Evolutionary conservation across 2,113 vertebrate species (phyloP).

Genomic region (Polyodon spathula): DNA sequence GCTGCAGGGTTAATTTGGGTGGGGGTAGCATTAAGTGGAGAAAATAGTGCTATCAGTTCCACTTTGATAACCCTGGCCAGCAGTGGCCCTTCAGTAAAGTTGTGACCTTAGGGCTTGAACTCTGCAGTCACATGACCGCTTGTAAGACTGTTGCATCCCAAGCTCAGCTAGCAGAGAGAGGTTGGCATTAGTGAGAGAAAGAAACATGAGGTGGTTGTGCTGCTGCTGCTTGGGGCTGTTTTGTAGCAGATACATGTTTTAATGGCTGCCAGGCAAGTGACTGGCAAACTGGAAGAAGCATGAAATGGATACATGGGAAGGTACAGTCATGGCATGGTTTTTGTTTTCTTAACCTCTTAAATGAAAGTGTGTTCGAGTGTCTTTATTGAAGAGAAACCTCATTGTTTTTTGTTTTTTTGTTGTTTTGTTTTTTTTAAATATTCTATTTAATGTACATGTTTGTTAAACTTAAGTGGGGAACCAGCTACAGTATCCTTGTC

Average conservation of each 20-base stretch:
- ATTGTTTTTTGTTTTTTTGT: no score
- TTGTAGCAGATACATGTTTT: slow-evolving; percentile 54
- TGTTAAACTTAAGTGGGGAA: no score
- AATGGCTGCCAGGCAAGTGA: slow-evolving; percentile 64
- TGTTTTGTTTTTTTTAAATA: no score
- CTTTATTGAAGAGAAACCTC: neutral
- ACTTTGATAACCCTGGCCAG: slow-evolving; percentile 82
- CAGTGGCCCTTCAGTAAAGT: slow-evolving; percentile 73
- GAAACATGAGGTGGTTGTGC: slow-evolving; percentile 61
- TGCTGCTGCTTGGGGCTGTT: slow-evolving; percentile 38
- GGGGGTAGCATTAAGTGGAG: slow-evolving; percentile 55
- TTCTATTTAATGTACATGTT: no score
- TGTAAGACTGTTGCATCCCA: slow-evolving; percentile 66
- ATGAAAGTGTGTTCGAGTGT: neutral
- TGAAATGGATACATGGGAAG: slow-evolving; percentile 93
- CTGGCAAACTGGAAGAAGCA: slow-evolving; percentile 61
- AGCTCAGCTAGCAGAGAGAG: slow-evolving; percentile 58
- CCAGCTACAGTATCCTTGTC: neutral
- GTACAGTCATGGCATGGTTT: slow-evolving; percentile 54
- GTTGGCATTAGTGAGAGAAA: slow-evolving; percentile 43
- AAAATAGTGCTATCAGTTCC: slow-evolving; percentile 81
- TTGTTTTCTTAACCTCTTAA: neutral
- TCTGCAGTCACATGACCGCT: slow-evolving; percentile 81
- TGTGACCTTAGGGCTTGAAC: slow-evolving; percentile 89
- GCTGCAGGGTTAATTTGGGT: slow-evolving; percentile 43